A percentile compares a stretch with the other conserved stretches of the same genome.
These are phyloP conservation scores for Tachypleus tridentatus DNA, from an alignment of 1,140 invertebrate genomes.

Conservation along the genomic window DNA sequence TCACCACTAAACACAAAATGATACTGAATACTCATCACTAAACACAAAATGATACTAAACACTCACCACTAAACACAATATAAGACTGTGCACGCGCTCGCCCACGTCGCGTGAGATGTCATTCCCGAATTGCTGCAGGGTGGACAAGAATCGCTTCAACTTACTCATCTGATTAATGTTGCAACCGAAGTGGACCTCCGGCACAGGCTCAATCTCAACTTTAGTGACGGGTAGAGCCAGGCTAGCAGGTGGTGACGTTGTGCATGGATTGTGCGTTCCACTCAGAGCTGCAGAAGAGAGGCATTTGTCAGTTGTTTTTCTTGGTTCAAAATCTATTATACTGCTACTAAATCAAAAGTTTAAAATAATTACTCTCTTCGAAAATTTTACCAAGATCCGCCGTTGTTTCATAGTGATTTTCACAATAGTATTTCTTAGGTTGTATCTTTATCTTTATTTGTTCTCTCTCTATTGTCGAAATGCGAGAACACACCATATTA, in stretches of 20 bases:
- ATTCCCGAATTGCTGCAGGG: conserved; percentile 77
- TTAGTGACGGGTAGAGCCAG: not conserved
- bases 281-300: conserved; percentile 10
- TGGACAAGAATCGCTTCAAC: conserved; percentile 75
- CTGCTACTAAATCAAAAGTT: too few species aligned
- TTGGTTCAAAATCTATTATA: too few species aligned
- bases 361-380: too few species aligned
- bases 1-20: too few species aligned
- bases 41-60: not conserved
- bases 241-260: conserved; percentile 3
- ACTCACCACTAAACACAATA: conserved; percentile 74
- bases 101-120: conserved; percentile 77
- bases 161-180: conserved; percentile 42
- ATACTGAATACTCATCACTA: too few species aligned
- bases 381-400: too few species aligned
- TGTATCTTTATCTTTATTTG: too few species aligned
- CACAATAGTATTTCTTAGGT: too few species aligned
- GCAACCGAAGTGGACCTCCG: conserved; percentile 4
- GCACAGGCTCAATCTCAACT: not conserved
- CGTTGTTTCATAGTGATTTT: too few species aligned
- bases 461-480: too few species aligned
- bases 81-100: conserved; percentile 66
- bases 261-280: conserved; percentile 12
- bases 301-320: too few species aligned
- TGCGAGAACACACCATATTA: too few species aligned